Conservation (phyloP, 2,888 invertebrate species). For the Caradrina clavipalpis region DNA sequence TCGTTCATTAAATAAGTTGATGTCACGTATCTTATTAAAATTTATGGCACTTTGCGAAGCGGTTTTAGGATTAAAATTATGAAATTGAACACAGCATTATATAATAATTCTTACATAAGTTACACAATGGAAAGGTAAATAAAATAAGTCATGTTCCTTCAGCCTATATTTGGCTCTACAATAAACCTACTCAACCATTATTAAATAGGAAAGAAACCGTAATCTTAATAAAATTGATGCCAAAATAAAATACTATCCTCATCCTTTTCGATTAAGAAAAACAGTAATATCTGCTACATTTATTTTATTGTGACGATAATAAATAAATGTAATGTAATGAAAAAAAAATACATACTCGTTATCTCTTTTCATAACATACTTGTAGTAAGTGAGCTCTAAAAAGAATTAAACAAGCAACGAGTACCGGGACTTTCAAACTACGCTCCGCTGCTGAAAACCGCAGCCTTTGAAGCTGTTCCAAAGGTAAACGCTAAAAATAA, state of each 20-base stretch:
- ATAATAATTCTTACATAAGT: constrained; percentile 1
- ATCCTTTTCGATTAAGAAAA: constrained; percentile 14
- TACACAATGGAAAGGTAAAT: neutral
- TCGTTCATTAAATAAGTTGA: constrained; percentile 65
- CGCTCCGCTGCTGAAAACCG: constrained; percentile 34
- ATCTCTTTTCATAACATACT: constrained; percentile 9
- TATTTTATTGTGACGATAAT: neutral
- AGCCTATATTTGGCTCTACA: constrained; percentile 13
- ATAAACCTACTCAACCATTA: constrained; percentile 15
- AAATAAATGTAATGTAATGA: too few species aligned
- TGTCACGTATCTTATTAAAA: constrained; percentile 69
- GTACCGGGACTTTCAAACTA: constrained; percentile 44
- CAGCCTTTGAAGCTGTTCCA: constrained; percentile 50
- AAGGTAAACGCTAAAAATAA: constrained; percentile 52
- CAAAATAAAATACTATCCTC: constrained; percentile 6
- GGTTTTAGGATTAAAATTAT: constrained; percentile 20
- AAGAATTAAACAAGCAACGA: constrained; percentile 45
- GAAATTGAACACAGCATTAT: neutral
- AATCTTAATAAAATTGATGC: constrained; percentile 5
- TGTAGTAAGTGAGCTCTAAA: constrained; percentile 3
- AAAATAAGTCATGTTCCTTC: constrained; percentile 2
- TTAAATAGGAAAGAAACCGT: constrained; percentile 5
- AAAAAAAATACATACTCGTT: neutral
- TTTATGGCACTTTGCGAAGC: constrained; percentile 42
- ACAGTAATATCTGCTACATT: constrained; percentile 4